Base-by-base conservation (phyloP, 2,113 vertebrate genomes). In the Microtus pennsylvanicus region DNA sequence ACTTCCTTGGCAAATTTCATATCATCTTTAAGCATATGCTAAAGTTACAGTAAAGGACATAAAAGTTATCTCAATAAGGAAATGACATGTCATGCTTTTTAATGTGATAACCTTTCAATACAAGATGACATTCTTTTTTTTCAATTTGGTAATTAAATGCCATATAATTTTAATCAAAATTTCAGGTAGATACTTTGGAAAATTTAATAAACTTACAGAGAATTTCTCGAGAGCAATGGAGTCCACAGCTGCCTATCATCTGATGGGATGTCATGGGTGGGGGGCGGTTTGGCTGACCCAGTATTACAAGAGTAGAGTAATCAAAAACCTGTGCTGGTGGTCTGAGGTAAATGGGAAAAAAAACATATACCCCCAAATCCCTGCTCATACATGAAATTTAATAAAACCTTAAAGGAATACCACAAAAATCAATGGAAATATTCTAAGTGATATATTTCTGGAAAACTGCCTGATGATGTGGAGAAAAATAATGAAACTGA, bases 1-100 rank as follows among this genome's bases (percentile, higher is more conserved):
- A 70, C 65, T 45, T 91, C 93, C 89, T 90, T 94, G 81, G 17
- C 13, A 72, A 58, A 33, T 91, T 95, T 89, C 30, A 80, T 38
- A 16, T 81, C 52, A 81, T 90, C 93, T 92, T 61, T 50, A 89
- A 10, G 74, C 1, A 61, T 13, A 55, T 28, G 77, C 89, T 89
- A 76, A 82, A 63, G 72, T 87, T 94, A n/a, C 88, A 55, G 42
- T 82, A n/a, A 96, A 86, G 38, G 33, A 80, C 45, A 58, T 58
- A 22, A 90, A 90, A 70, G 33, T 91, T 28, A 95, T 86, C 55
- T 92, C 70, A 94, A 89, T 92, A 93, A 93, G 94, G 4, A 75
- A 35, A 81, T 86, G 42, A 26, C 1, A 87, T 89, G 94, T 76
- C 33, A 82, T 78, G 58, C 4, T 82, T 16, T 89, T 77, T 81